Evolutionary conservation across 2,888 invertebrate genomes (phyloP).

Genomic region (Caenorhabditis macrosperma): DNA sequence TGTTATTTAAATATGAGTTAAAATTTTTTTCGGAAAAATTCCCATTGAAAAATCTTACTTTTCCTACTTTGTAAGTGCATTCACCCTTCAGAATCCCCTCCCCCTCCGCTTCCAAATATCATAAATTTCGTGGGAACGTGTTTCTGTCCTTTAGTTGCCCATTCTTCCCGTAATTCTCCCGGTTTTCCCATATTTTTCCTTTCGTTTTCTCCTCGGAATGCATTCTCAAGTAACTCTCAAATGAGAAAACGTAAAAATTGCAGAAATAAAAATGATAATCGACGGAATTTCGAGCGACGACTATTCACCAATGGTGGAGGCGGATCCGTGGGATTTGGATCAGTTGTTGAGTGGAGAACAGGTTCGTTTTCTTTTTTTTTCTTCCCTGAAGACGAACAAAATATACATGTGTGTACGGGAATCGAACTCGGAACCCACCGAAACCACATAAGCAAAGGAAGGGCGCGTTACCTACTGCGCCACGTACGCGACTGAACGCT

Average conservation of each 20-base stretch:
- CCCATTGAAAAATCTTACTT: no score
- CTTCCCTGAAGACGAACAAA: not conserved
- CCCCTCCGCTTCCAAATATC: conserved; percentile 7
- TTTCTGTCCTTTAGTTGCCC: not conserved
- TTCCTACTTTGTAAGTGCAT: not conserved
- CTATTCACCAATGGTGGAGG: conserved; percentile 59
- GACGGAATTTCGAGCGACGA: conserved; percentile 58
- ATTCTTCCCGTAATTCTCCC: conserved; percentile 3
- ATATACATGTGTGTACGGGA: no score
- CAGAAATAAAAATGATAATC: conserved; percentile 43
- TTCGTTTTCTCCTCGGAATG: no score
- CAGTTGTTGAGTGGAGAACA: conserved; percentile 74
- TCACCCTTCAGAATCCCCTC: not conserved
- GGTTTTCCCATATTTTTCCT: no score
- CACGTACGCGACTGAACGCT: no score
- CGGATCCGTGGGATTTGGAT: conserved; percentile 77
- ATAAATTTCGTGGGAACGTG: conserved; percentile 39
- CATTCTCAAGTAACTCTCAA: not conserved
- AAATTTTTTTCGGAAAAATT: no score
- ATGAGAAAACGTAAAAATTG: no score
- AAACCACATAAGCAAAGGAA: no score
- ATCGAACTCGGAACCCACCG: no score
- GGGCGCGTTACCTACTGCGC: no score
- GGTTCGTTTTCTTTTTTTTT: conserved; percentile 56
- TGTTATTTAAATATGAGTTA: no score